phyloP scores from a whole-genome alignment of 2,113 vertebrate genomes.

The Petromus typicus region DNA sequence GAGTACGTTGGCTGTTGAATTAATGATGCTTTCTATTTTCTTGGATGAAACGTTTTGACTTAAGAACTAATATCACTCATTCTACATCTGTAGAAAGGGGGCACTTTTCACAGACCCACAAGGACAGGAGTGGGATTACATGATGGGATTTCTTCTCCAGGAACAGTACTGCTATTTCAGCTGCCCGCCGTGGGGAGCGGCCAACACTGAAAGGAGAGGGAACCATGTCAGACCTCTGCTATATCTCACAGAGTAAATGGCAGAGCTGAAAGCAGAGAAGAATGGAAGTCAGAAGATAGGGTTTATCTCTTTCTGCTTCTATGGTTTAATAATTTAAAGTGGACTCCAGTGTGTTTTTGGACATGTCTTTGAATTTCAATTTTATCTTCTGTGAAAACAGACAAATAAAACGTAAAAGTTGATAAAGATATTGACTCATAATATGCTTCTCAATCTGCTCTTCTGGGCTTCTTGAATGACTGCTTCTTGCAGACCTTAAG shows the following conservation, averaged over 20 bases:
- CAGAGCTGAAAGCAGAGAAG: not conserved
- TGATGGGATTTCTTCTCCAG: not conserved
- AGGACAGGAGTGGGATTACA: not conserved
- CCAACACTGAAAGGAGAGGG: not conserved
- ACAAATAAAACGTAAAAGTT: not conserved
- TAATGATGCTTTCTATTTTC: not conserved
- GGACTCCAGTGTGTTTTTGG: not conserved
- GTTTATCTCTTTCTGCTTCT: not conserved
- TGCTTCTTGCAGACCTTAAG: too few relatives aligned
- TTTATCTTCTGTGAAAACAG: not conserved
- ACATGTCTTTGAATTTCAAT: not conserved
- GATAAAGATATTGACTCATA: too few relatives aligned
- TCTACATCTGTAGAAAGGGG: not conserved
- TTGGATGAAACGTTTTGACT: not conserved
- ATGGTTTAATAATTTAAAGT: not conserved
- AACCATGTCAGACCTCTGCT: not conserved
- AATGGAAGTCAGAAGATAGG: not conserved
- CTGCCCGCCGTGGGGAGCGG: accelerated
- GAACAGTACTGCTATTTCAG: accelerated
- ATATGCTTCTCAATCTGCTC: not conserved
- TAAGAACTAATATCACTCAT: not conserved
- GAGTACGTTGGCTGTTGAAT: not conserved
- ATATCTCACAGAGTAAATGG: not conserved
- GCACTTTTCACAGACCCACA: not conserved
- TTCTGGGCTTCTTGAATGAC: not conserved